Evolutionary conservation across 2,888 invertebrate species (phyloP), one percentile per base, ranked within the genome.

Genomic region (Apodemia mormo): DNA sequence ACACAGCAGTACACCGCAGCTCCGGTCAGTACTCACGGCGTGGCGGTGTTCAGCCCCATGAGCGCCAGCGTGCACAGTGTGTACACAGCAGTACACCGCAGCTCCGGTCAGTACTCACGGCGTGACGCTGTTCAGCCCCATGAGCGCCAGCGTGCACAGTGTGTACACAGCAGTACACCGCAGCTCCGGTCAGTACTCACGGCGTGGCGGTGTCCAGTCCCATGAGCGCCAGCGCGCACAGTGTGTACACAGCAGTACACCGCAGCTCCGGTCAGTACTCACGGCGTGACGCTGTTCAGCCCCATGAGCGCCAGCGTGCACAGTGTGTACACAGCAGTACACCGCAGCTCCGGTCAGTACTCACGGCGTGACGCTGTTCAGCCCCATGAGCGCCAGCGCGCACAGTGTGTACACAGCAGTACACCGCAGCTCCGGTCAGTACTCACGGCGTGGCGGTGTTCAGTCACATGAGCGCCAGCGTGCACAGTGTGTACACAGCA

Each of bases 161-260:
- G 33, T 33, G 33, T 33, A 33, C 33, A 33, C 33, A 3, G 33
- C 33, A 33, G 2, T 33, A 33, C 33, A 2, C 33, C 33, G 33
- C 33, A 33, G n/a, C n/a, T n/a, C n/a, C n/a, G n/a, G n/a, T 33
- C 33, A 71, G 33, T n/a, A 77, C 76, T 74, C 74, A 56, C 68
- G 75, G 70, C 61, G 76, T 71, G 73, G 90, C 92, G 77, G 95
- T 94, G 85, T 97, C 97, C 70, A 97, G 94, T 67, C 98, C 97
- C 90, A 33, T 33, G 33, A 33, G 33, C 33, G 33, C 33, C 2
- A 33, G 33, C 33, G 33, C 33, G 33, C 33, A 33, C n/a, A n/a
- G 33, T 33, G 33, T 33, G 33, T 33, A 33, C 33, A 33, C 33
- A 3, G 33, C 33, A 33, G 2, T 33, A 33, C 33, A 2, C 33